Conservation (phyloP, 1,140 invertebrate species). For the Aradophagus sp. region DNA sequence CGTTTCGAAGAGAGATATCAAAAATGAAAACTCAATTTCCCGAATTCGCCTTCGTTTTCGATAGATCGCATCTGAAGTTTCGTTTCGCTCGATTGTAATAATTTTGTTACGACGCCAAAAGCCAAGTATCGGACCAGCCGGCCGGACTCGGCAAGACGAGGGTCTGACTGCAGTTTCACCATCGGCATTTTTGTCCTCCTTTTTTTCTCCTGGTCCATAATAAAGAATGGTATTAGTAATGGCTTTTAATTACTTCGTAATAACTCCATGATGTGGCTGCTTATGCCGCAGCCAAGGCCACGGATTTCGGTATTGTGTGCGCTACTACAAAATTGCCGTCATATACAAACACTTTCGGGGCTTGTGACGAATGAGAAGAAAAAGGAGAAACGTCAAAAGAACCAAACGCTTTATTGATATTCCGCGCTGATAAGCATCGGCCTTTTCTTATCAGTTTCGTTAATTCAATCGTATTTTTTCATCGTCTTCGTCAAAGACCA, state of each 20-base stretch:
- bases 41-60: too few relatives aligned
- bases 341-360: constrained; percentile 24
- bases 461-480: too few relatives aligned
- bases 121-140: constrained; percentile 54
- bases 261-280: constrained; percentile 72
- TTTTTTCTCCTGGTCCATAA: constrained; percentile 63
- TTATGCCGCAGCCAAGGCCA: constrained; percentile 65
- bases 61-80: not conserved
- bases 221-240: constrained; percentile 75
- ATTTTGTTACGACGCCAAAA: constrained; percentile 65
- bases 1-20: too few relatives aligned
- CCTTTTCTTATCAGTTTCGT: too few relatives aligned
- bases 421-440: too few relatives aligned
- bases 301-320: constrained; percentile 34
- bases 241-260: constrained; percentile 76
- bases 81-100: constrained; percentile 32
- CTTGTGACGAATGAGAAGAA: too few relatives aligned
- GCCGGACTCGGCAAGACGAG: constrained; percentile 64
- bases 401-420: too few relatives aligned
- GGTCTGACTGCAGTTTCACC: constrained; percentile 71
- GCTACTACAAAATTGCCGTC: constrained; percentile 37
- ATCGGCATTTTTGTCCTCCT: constrained; percentile 63
- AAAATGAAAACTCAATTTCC: too few relatives aligned
- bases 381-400: too few relatives aligned
- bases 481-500: too few relatives aligned